Evolutionary conservation across 2,888 invertebrate species (phyloP).

Genomic region (Latrodectus elegans): DNA sequence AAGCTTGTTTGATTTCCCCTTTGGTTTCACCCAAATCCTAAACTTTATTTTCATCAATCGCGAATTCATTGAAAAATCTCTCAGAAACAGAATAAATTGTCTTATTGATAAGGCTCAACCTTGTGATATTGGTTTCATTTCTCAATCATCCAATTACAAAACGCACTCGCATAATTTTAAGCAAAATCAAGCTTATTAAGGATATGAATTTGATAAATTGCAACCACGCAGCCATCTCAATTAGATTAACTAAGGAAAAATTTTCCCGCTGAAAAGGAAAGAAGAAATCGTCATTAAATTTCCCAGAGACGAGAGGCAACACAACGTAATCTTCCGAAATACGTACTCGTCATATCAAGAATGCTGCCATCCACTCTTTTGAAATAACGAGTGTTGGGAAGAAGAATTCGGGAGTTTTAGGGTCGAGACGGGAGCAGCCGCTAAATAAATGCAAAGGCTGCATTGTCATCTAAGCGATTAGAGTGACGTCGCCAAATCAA

Average conservation of each 20-base stretch:
- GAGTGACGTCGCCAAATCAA: conserved; percentile 49
- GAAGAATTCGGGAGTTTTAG: not conserved
- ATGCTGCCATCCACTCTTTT: not conserved
- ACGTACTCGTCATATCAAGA: conserved; percentile 18
- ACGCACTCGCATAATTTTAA: not conserved
- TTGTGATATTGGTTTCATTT: not conserved
- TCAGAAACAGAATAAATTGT: conserved; percentile 1
- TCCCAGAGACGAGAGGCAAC: conserved; percentile 8
- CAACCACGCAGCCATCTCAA: conserved; percentile 8
- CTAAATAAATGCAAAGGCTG: conserved; percentile 25
- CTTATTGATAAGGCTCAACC: not conserved
- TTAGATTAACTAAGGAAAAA: conserved; percentile 44
- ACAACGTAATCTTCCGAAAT: conserved; percentile 1
- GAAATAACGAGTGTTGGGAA: conserved; percentile 4
- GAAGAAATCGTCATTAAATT: conserved; percentile 35
- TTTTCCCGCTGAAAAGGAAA: conserved; percentile 19
- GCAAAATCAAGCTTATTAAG: conserved; percentile 35
- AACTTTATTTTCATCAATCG: not conserved
- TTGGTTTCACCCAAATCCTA: not conserved
- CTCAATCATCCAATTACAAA: conserved; percentile 49
- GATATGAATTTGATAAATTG: not conserved
- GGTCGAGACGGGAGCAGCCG: not conserved
- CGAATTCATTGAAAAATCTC: not conserved
- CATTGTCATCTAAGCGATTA: conserved; percentile 56
- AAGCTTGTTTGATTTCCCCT: not conserved